Percentiles rank a stretch among this genome's conserved stretches.
These are phyloP conservation scores for Tenodera sinensis DNA, from an alignment of 2,888 invertebrate species.

Conservation along the genomic window DNA sequence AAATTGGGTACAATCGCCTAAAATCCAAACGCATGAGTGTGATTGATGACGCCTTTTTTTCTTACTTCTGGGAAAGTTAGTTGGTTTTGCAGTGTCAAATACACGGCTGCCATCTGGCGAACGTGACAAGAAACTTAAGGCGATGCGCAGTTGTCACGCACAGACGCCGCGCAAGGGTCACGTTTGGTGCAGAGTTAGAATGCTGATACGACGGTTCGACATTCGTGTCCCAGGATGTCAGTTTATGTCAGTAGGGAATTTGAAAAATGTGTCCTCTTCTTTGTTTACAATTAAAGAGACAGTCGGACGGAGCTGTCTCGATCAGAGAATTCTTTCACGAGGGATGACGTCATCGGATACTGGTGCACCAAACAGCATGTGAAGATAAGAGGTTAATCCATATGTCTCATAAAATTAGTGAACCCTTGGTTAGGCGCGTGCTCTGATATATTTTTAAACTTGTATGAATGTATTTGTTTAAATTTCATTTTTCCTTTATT, in stretches of 20 bases:
- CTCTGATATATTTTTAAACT: too few species aligned
- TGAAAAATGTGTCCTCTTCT: background rate
- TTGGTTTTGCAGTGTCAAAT: background rate
- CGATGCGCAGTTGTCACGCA: background rate
- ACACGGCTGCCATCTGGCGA: background rate
- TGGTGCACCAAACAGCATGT: too few species aligned
- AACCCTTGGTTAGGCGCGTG: too few species aligned
- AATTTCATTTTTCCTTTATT: too few species aligned
- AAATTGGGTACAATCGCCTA: background rate
- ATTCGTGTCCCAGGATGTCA: background rate
- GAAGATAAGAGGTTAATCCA: too few species aligned
- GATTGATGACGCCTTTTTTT: background rate
- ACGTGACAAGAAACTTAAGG: background rate
- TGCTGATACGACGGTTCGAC: background rate
- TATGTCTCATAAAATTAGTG: too few species aligned
- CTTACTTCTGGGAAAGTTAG: background rate
- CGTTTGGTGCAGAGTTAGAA: background rate
- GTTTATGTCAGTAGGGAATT: background rate
- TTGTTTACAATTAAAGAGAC: background rate
- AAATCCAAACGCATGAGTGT: background rate
- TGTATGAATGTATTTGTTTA: too few species aligned
- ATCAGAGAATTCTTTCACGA: too few species aligned
- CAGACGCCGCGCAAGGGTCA: background rate
- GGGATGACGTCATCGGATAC: too few species aligned
- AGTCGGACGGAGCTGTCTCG: too few species aligned